Percentiles rank a stretch among this genome's conserved stretches.
Evolutionary conservation across 2,888 invertebrate genomes (phyloP).

Genomic region (Sepioteuthis lessoniana): DNA sequence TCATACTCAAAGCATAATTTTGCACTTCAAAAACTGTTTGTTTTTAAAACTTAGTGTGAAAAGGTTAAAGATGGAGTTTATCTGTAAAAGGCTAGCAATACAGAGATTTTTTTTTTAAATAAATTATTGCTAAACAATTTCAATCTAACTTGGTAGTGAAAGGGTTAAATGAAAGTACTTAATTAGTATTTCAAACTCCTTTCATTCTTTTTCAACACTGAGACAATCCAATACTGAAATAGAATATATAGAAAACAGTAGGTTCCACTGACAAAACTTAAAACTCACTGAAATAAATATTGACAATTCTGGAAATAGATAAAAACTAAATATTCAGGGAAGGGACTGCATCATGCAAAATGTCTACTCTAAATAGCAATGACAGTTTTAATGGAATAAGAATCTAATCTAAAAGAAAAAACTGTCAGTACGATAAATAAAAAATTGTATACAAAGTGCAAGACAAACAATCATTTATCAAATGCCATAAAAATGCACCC

Average conservation of each 20-base stretch:
- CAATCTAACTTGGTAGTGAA: too few species aligned
- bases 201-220: not conserved
- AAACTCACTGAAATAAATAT: not conserved
- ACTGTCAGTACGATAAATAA: not conserved
- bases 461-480: conserved; percentile 10
- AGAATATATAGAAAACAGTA: not conserved
- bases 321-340: not conserved
- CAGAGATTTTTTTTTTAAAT: too few species aligned
- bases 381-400: not conserved
- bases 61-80: too few species aligned
- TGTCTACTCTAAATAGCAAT: not conserved
- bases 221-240: not conserved
- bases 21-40: too few species aligned
- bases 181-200: not conserved
- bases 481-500: not conserved
- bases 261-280: not conserved
- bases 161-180: too few species aligned
- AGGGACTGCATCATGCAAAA: not conserved
- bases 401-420: not conserved
- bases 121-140: too few species aligned
- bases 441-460: not conserved
- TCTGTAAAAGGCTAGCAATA: too few species aligned
- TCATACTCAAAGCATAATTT: too few species aligned
- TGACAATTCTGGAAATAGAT: not conserved
- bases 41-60: too few species aligned